These are phyloP conservation scores for Bombycilla garrulus DNA, from an alignment of 2,113 vertebrate species.

Conservation along the genomic window DNA sequence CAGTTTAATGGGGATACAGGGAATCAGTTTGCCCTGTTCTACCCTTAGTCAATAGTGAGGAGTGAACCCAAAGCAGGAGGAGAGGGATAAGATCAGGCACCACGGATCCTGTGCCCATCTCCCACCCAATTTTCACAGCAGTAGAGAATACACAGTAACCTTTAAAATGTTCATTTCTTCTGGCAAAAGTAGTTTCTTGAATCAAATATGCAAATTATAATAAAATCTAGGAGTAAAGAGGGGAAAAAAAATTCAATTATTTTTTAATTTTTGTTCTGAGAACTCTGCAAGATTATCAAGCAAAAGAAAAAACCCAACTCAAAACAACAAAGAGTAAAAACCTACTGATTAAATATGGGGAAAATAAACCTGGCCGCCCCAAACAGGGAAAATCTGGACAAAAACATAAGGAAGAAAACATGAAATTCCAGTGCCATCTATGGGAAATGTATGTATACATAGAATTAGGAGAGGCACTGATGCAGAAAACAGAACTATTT, in stretches of 20 bases:
- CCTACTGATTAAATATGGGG: neutral
- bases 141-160: accelerated
- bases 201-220: neutral
- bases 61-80: neutral
- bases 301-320: accelerated
- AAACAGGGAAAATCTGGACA: neutral
- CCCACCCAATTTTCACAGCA: neutral
- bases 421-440: conserved; percentile 9
- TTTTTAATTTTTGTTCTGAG: neutral
- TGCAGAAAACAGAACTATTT: conserved; percentile 20
- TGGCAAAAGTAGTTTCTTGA: neutral
- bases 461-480: neutral
- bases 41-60: neutral
- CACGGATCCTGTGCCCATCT: accelerated
- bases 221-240: neutral
- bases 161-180: neutral
- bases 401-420: neutral
- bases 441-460: neutral
- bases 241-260: accelerated
- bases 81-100: neutral
- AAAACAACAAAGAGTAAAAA: neutral
- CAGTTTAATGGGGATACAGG: conserved; percentile 15
- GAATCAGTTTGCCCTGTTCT: neutral
- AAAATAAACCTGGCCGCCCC: neutral
- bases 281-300: neutral